Base-by-base conservation (phyloP, 2,113 vertebrate genomes). In the Sinocyclocheilus maitianheensis region DNA sequence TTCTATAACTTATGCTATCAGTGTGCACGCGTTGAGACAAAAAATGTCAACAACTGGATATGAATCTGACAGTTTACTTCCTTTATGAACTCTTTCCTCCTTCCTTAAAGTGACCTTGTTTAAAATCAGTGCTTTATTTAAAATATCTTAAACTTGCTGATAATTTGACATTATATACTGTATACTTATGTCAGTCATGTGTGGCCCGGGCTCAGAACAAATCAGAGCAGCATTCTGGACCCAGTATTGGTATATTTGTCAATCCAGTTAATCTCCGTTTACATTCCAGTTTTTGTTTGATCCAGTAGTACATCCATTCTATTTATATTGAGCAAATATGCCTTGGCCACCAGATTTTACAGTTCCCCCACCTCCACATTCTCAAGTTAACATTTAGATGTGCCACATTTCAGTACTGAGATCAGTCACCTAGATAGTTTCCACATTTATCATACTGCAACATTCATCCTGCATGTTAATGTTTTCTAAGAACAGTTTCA, bases 61-160 rank as follows among this genome's bases (percentile, higher is more conserved):
- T 48, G 34, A 81, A 75, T 55, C 46, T 20, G 2, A 78, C 18
- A 22, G 20, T 13, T 40, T 72, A 24, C 24, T 48, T 1, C 11
- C 22, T 75, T 11, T 22, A 72, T 12, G 18, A 72, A 22, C 20
- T 72, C 37, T 46, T 8, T 10, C 37, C 2, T n/a, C 5, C n/a
- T 51, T 76, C 74, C 40, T 48, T 26, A 76, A 51, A 62, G 20
- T 40, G 18, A 55, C 51, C 51, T 78, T 40, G 11, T 40, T 78
- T 78, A 37, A 60, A 78, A 24, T 24, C 30, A 74, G 10, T 74
- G 71, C 71, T 74, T 5, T n/a, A n/a, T 72, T 72, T 72, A 43
- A 72, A 43, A 22, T 10, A 79, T n/a, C 55, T 79, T 62, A 43
- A 40, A 58, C 37, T 80, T 24, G 37, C 58, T 40, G 77, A 58